A percentile compares a stretch with the other conserved stretches of the same genome.
Evolutionary conservation across 2,113 vertebrate species (phyloP).

Genomic region (Synchiropus splendidus): DNA sequence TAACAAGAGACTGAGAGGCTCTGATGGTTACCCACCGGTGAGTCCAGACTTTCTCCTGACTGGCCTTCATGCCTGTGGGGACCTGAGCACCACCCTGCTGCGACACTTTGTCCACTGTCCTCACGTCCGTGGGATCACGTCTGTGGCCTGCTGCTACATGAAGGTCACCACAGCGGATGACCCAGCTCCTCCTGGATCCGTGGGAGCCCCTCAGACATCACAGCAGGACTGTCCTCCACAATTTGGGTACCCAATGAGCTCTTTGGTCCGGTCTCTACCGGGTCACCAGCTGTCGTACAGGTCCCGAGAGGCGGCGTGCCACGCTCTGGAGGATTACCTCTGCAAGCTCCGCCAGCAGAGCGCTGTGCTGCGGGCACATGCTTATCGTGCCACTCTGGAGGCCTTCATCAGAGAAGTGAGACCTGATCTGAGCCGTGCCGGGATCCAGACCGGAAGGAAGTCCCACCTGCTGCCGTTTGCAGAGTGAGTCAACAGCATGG

Average conservation of each 20-base stretch:
- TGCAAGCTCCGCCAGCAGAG: constrained; percentile 56
- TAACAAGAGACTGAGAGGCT: constrained; percentile 43
- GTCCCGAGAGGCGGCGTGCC: constrained; percentile 81
- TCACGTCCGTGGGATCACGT: constrained; percentile 69
- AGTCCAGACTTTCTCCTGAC: constrained; percentile 69
- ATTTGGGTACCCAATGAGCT: constrained; percentile 78
- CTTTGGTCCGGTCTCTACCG: constrained; percentile 63
- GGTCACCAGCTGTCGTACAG: constrained; percentile 79
- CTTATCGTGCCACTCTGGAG: constrained; percentile 81
- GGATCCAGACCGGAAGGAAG: constrained; percentile 78
- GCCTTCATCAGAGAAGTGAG: constrained; percentile 61
- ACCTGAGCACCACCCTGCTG: constrained; percentile 82
- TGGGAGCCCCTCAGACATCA: background rate
- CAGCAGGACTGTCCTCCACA: background rate
- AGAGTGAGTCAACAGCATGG: constrained; percentile 67
- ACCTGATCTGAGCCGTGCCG: constrained; percentile 64
- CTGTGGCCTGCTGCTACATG: constrained; percentile 91
- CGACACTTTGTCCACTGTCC: constrained; percentile 77
- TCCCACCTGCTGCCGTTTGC: constrained; percentile 71
- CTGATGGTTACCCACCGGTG: background rate
- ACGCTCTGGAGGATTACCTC: constrained; percentile 77
- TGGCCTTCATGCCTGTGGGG: constrained; percentile 85
- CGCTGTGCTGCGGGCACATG: constrained; percentile 66
- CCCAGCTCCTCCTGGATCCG: constrained; percentile 32
- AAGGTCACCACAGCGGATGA: constrained; percentile 72